Conservation (phyloP, 2,797 vertebrate species). For the Sebastes matsubarae region DNA sequence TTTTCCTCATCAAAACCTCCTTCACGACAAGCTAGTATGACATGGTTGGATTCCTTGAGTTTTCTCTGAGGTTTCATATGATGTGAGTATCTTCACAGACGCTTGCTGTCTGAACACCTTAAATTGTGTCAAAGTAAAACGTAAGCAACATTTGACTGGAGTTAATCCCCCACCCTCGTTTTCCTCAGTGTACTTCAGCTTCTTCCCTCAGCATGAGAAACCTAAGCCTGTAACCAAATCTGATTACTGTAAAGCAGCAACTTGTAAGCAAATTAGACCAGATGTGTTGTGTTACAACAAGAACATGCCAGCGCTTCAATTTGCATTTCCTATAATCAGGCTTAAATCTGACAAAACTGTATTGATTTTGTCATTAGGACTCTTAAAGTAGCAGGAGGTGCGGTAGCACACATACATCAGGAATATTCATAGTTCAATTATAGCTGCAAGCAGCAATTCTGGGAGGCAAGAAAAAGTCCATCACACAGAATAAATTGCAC, state of each 20-base stretch:
- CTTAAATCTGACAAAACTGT: neutral
- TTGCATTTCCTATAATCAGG: constrained; percentile 8
- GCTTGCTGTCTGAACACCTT: neutral
- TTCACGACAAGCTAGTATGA: too few relatives aligned
- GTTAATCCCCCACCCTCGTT: neutral
- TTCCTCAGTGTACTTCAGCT: neutral
- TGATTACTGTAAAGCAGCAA: constrained; percentile 21
- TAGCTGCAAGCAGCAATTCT: constrained; percentile 1
- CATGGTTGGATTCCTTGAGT: too few relatives aligned
- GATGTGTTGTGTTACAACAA: constrained; percentile 52
- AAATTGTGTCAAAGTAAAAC: neutral
- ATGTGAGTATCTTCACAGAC: neutral
- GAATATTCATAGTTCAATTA: neutral
- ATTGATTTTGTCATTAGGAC: constrained; percentile 20
- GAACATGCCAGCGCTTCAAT: neutral
- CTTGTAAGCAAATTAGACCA: constrained; percentile 63
- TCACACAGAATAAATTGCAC: neutral
- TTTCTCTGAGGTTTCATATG: too few relatives aligned
- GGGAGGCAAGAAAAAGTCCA: neutral
- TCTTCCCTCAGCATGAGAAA: constrained; percentile 28
- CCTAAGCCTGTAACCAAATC: constrained; percentile 36
- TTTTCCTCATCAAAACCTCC: too few relatives aligned
- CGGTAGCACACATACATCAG: neutral
- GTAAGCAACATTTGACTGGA: neutral
- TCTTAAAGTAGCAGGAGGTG: neutral